Evolutionary conservation across 1,140 invertebrate species (phyloP), one percentile per base, ranked within the genome.

Genomic region (Aporrectodea caliginosa): DNA sequence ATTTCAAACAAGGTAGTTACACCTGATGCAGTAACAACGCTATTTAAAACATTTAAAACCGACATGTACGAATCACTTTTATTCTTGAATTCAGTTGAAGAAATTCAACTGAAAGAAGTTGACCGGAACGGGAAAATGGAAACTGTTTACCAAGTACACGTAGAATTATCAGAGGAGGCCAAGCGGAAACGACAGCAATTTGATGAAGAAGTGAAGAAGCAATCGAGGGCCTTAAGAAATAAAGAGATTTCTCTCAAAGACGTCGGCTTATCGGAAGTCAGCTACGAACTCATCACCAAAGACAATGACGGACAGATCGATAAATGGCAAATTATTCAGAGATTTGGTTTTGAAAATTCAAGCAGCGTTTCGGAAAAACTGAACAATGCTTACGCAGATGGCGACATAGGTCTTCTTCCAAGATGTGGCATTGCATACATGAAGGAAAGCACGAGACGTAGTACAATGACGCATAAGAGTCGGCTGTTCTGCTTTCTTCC

Each of bases 401-500:
- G 80, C 22, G 77, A 84, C 16, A 35, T 86, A 6, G 71, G 79
- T 6, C 70, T 85, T 33, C 75, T 86, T 14, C 86, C 86, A 6
- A 70, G 78, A 69, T 85, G 84, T 70, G 86, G 85, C 14, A 79
- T 85, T 27, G 86, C 86, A 27, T 77, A 34, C 27, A 73, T 79
- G 22, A 16, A 77, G 22, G 6, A 75, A 29, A 69, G 73, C 69
- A 58, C 22, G 22, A 16, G n/a, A 2, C 1, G 27, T 43, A 2
- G 16, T 69, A 1, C 22, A n/a, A 71, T 0, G 12, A 73, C 35
- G 35, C 12, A 30, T 27, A 58, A 69, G 29, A 22, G 30, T 30
- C 83, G 82, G 73, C 82, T 82, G 6, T 87, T 84, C 80, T 87
- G 85, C 76, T 84, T 85, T 78, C 81, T 88, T 14, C 87, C 87